phyloP scores from a whole-genome alignment of 2,113 vertebrate species.

The Sphyrna mokarran region DNA sequence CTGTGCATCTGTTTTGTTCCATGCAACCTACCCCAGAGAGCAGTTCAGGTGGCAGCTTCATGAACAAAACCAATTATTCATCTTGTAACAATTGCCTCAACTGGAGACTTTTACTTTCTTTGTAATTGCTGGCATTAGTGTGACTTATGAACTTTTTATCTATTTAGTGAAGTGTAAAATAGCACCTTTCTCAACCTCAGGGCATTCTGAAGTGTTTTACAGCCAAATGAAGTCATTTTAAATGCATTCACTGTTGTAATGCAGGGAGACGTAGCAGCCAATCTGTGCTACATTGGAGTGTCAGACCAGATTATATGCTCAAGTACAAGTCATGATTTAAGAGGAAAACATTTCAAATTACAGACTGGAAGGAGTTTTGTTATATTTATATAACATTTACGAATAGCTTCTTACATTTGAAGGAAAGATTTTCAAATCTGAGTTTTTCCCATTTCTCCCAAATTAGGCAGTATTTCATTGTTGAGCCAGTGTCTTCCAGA shows the following conservation, averaged over 20 bases:
- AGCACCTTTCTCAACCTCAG: background rate
- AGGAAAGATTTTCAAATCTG: background rate
- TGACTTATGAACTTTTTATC: background rate
- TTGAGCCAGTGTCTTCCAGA: background rate
- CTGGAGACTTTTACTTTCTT: background rate
- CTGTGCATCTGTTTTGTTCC: background rate
- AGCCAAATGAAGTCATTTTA: background rate
- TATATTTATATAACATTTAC: constrained; percentile 4
- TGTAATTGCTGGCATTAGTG: background rate
- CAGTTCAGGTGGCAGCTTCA: background rate
- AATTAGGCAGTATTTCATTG: background rate
- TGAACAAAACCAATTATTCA: background rate
- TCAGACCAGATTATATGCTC: background rate
- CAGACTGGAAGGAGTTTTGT: background rate
- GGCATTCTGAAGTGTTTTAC: background rate
- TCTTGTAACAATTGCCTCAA: background rate
- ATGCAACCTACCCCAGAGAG: background rate
- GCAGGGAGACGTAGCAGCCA: background rate
- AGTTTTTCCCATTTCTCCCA: background rate
- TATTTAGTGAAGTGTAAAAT: background rate
- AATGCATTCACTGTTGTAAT: background rate
- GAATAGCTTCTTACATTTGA: background rate
- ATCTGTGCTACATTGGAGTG: background rate
- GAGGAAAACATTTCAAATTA: background rate
- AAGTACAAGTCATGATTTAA: background rate